Evolutionary conservation across 2,113 vertebrate genomes (phyloP).

Genomic region (Cephalopholis sonnerati): DNA sequence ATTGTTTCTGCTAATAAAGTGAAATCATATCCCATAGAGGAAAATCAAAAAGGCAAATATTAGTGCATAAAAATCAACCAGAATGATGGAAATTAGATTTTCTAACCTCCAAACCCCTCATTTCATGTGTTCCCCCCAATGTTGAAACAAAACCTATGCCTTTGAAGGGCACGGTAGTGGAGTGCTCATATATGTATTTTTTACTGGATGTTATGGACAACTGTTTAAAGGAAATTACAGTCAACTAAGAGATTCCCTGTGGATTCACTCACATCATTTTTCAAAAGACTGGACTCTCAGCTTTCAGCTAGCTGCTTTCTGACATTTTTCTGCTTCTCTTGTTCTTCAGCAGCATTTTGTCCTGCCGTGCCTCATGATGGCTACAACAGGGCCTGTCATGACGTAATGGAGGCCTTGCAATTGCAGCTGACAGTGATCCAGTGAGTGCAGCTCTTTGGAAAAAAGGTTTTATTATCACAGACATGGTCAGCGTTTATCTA

Average conservation of each 20-base stretch:
- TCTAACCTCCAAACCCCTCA: too few species aligned
- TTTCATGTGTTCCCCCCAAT: too few species aligned
- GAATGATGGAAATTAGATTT: too few species aligned
- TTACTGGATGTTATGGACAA: too few species aligned
- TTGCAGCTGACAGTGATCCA: constrained; percentile 28
- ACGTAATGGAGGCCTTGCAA: constrained; percentile 6
- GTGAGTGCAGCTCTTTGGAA: constrained; percentile 14
- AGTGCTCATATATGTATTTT: too few species aligned
- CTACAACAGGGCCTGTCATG: constrained; percentile 11
- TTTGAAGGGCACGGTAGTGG: too few species aligned
- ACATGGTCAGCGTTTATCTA: constrained; percentile 25
- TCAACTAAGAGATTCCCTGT: not conserved
- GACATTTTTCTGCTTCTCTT: constrained; percentile 1
- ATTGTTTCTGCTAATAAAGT: too few species aligned
- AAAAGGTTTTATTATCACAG: constrained; percentile 12
- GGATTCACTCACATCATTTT: not conserved
- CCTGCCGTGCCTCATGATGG: not conserved
- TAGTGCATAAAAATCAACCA: too few species aligned
- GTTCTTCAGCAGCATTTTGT: constrained; percentile 10
- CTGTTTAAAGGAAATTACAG: not conserved
- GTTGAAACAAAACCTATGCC: too few species aligned
- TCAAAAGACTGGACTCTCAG: not conserved
- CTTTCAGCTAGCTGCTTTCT: not conserved
- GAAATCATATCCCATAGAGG: too few species aligned
- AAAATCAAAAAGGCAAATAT: too few species aligned